Conservation (phyloP, 1,140 invertebrate genomes). For the Neuroterus valhalla region DNA sequence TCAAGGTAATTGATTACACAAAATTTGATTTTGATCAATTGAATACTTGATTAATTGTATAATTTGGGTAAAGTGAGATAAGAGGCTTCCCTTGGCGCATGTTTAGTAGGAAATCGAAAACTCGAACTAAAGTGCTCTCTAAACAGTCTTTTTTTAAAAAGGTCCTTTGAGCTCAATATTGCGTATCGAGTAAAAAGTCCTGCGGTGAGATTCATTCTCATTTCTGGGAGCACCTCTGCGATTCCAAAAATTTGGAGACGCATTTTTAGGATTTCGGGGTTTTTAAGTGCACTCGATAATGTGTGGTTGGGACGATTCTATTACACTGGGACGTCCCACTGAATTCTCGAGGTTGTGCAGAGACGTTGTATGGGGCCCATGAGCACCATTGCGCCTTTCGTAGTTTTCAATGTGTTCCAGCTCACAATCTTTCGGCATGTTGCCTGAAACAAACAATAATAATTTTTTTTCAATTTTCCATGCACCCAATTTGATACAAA, state of each 20-base stretch:
- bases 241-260: neutral
- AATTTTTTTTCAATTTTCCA: constrained; percentile 32
- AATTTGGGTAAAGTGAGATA: neutral
- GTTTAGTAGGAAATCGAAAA: neutral
- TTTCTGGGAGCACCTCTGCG: neutral
- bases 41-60: too few relatives aligned
- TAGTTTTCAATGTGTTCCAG: constrained; percentile 71
- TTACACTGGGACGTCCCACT: constrained; percentile 83
- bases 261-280: constrained; percentile 5
- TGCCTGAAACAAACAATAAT: constrained; percentile 58
- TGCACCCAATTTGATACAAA: too few relatives aligned
- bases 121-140: neutral
- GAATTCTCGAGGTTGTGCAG: constrained; percentile 79
- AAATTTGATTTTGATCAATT: too few relatives aligned
- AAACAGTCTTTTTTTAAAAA: constrained; percentile 1
- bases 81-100: neutral
- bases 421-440: constrained; percentile 71
- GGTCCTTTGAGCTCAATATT: neutral
- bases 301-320: constrained; percentile 89
- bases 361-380: constrained; percentile 70
- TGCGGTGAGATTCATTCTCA: constrained; percentile 23
- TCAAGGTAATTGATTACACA: too few relatives aligned
- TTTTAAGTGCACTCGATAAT: constrained; percentile 91
- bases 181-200: neutral
- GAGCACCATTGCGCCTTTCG: constrained; percentile 68